A percentile compares a stretch with the other conserved stretches of the same genome.
Evolutionary conservation across 2,113 vertebrate species (phyloP).

Genomic region (Rynchops niger): DNA sequence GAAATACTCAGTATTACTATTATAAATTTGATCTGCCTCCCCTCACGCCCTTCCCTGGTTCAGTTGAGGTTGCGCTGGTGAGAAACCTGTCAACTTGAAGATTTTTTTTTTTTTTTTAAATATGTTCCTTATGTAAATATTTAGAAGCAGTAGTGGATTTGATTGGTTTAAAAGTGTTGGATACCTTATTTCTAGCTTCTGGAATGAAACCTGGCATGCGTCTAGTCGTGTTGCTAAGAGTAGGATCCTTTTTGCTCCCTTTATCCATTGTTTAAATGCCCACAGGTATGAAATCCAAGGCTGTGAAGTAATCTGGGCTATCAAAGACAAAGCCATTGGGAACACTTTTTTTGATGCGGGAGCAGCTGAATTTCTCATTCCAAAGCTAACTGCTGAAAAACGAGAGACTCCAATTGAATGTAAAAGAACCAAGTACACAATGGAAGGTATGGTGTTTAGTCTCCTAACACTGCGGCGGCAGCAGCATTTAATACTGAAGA

Average conservation of each 20-base stretch:
- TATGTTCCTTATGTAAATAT: neutral
- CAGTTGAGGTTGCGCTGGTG: neutral
- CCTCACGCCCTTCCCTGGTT: neutral
- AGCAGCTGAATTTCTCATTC: constrained; percentile 92
- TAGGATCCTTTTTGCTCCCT: neutral
- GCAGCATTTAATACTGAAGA: neutral
- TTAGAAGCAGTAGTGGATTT: neutral
- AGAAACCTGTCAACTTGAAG: neutral
- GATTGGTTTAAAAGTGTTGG: neutral
- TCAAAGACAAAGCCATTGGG: constrained; percentile 95
- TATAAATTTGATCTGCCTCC: neutral
- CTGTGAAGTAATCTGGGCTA: constrained; percentile 94
- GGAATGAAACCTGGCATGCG: neutral
- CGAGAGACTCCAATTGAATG: constrained; percentile 68
- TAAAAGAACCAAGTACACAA: constrained; percentile 87
- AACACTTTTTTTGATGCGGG: constrained; percentile 96
- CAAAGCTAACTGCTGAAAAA: constrained; percentile 79
- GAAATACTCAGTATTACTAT: neutral
- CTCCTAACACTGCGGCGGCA: neutral
- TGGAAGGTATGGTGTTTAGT: constrained; percentile 70
- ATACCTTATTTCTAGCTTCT: neutral
- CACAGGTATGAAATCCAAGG: constrained; percentile 86
- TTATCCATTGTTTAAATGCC: neutral
- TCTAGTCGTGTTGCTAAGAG: neutral
- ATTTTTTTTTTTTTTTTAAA: neutral